Percentiles rank a stretch among this genome's conserved stretches.
phyloP scores from a whole-genome alignment of 2,797 vertebrate species.

The Trachurus trachurus region DNA sequence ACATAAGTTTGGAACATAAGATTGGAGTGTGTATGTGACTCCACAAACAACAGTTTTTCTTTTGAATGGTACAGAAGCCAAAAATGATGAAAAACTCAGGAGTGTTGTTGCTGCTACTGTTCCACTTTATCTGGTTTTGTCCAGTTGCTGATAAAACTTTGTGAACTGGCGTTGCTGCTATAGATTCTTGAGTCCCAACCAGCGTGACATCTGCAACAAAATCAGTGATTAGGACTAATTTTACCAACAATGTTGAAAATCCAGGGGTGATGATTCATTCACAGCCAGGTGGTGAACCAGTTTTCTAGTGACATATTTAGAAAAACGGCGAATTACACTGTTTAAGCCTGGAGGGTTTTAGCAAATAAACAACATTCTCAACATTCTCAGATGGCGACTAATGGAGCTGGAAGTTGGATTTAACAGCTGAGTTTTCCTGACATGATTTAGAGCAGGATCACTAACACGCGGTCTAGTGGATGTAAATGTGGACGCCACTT shows the following conservation, averaged over 20 bases:
- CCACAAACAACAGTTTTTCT: background rate
- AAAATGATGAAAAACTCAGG: background rate
- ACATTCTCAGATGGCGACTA: slow-evolving; percentile 28
- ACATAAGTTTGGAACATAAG: too few relatives aligned
- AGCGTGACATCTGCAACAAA: too few relatives aligned
- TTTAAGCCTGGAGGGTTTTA: slow-evolving; percentile 34
- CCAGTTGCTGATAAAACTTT: background rate
- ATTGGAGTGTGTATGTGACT: background rate
- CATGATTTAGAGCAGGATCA: background rate
- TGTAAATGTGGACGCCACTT: background rate
- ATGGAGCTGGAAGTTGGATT: background rate
- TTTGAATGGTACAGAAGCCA: background rate
- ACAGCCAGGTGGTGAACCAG: slow-evolving; percentile 1
- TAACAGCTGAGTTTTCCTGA: background rate
- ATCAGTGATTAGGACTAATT: background rate
- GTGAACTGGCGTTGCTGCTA: too few relatives aligned
- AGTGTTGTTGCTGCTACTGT: background rate
- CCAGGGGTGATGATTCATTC: background rate
- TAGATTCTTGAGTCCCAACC: too few relatives aligned
- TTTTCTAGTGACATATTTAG: background rate
- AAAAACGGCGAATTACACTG: slow-evolving; percentile 29
- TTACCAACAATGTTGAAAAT: background rate
- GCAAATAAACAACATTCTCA: slow-evolving; percentile 34
- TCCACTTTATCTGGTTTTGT: background rate
- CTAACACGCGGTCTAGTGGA: background rate